phyloP scores from a whole-genome alignment of 2,113 vertebrate genomes.

The Neodon shergylaensis region DNA sequence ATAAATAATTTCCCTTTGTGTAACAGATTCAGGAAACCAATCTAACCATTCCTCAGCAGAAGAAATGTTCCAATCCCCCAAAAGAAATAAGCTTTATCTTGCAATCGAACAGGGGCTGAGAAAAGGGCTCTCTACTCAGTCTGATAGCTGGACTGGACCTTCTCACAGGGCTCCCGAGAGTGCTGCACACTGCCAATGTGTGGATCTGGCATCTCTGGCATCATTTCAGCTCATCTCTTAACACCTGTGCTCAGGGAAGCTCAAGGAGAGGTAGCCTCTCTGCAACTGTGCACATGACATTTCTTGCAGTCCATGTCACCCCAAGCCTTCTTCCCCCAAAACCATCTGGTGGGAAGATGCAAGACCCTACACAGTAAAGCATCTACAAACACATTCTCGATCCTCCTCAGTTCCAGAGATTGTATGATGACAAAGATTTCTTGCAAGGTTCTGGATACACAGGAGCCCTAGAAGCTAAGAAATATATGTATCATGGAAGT shows the following conservation, averaged over 20 bases:
- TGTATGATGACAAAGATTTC: accelerated
- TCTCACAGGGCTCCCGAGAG: not conserved
- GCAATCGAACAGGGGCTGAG: not conserved
- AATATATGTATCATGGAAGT: not conserved
- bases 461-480: not conserved
- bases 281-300: accelerated
- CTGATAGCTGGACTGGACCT: not conserved
- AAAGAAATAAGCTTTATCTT: not conserved
- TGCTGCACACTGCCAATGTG: accelerated
- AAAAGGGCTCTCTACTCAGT: no score
- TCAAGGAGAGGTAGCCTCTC: not conserved
- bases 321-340: accelerated
- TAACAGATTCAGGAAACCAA: not conserved
- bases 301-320: accelerated
- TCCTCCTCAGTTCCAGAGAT: not conserved
- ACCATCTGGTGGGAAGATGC: accelerated
- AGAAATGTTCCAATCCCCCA: not conserved
- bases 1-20: not conserved
- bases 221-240: not conserved
- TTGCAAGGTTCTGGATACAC: not conserved
- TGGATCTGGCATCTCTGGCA: no score
- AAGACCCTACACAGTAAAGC: not conserved
- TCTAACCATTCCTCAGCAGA: not conserved
- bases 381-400: accelerated
- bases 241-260: not conserved